Base-by-base conservation (phyloP, 2,888 invertebrate species). In the Troides helena region DNA sequence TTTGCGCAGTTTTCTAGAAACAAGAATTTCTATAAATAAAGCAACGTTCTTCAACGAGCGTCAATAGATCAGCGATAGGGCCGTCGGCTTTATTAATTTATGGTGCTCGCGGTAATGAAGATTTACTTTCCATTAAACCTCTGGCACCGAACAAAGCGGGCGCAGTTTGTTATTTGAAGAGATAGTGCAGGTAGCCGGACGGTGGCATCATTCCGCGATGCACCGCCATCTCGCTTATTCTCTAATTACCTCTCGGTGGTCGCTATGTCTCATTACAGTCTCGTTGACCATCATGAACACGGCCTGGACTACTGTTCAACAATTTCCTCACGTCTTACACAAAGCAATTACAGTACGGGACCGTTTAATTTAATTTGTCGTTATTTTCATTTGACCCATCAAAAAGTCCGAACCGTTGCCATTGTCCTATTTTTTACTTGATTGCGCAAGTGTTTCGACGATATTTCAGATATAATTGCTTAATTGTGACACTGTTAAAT, bases 41-140 rank as follows among this genome's bases (percentile, higher is more conserved):
- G 39, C 39, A 39, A n/a, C 17, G 53, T 58, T 39, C 7, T 61
- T 79, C 77, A 73, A 65, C 71, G 70, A 76, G 72, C 76, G 77
- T 81, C 53, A 86, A 81, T 85, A 88, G 90, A 90, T 89, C 85
- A 77, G 71, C 79, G 89, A 90, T 90, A 78, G 71, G 67, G 74
- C 76, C 39, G 39, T 39, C 73, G 57, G n/a, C 75, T 75, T 78
- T 81, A 80, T 81, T 82, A 83, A 90, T 86, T 87, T 89, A 90
- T 85, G 76, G 85, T 74, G 74, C 72, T 74, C 76, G 73, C 79
- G 76, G 74, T 90, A 90, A 90, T 90, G 90, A 91, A 92, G 90
- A 90, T 89, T 90, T 89, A 90, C 84, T 83, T 85, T 72, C 80
- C 81, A 81, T 81, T 74, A 70, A 75, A 74, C 71, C 68, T 72